Base-by-base conservation (phyloP, 2,888 invertebrate species). In the Agrochola circellaris region DNA sequence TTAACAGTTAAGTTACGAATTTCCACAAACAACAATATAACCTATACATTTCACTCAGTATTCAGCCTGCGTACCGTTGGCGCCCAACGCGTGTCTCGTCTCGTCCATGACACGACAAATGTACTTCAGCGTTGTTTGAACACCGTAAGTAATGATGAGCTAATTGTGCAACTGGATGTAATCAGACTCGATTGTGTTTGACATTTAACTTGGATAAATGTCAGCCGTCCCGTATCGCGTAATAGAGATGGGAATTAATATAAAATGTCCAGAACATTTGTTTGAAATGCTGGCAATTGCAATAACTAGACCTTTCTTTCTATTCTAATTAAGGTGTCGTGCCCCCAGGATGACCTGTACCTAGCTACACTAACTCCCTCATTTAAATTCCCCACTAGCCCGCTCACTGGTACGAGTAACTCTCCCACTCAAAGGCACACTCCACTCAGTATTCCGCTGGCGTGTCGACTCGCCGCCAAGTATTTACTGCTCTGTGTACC, bases 401-500 rank as follows among this genome's bases (percentile, higher is more conserved):
- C 34, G 62, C 20, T 56, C 34, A 75, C 81, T 87, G 15, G 87
- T 38, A 58, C 87, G 67, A 85, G 86, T 77, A 74, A 79, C 79
- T 87, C 61, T 48, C 67, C 58, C 64, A 54, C 62, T 73, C 70
- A 65, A 84, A 86, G 72, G 70, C 79, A 72, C 74, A 72, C 74
- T 73, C 79, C 81, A 76, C 83, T 88, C 88, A 69, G 82, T 86
- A 87, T 88, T 86, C 88, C 76, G 76, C 79, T 75, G 80, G 84
- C 84, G 84, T 88, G 88, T 86, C 82, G 84, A 86, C 79, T 86
- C 88, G 83, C 84, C 84, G 84, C 79, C 79, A 73, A 84, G 77
- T 83, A 87, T 82, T 87, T 83, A 83, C 87, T 82, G 76, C 79
- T 68, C 72, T 74, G 77, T 84, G 84, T 82, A 80, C 77, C 62